Evolutionary conservation across 2,888 invertebrate species (phyloP), one percentile per base, ranked within the genome.

Genomic region (Melanostoma scalare): DNA sequence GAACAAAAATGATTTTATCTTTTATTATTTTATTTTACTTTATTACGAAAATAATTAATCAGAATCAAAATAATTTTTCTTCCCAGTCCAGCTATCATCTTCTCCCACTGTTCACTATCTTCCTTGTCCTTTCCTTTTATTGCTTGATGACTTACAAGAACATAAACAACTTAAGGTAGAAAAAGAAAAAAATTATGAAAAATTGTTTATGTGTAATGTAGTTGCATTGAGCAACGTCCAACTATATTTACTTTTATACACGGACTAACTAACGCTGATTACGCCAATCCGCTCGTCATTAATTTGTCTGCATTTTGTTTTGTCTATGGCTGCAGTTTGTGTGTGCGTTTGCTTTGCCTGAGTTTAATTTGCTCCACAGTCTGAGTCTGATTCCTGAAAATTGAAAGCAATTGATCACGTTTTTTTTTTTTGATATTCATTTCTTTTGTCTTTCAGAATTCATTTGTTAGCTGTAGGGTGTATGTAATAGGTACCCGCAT

Each of bases 361-460:
- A 50, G 33, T 44, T 73, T 40, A 20, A 20, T 48, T 3, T 36
- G 61, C 55, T 46, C 46, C 35, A 52, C 9, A 55, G 74, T 56
- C 35, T 38, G 50, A 42, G 71, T 48, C 67, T 72, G 76, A 77
- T 72, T 82, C 63, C 68, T 82, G 68, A 82, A 82, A 82, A 82
- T 82, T 77, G 77, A 82, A 82, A 82, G 82, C 82, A 82, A 77
- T 81, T 76, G 80, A 81, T 81, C 80, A 81, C 80, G 80, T 81
- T 81, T 80, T 76, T 44, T 56, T 35, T 42, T 73, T 35, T 56
- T 33, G 20, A 36, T 56, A 40, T 56, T 56, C 20, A 31, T 55
- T 48, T 58, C 36, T 65, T 60, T 31, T 42, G 55, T 56, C 63
- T 42, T 50, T 80, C 65, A 50, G 61, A 75, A 69, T 75, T 61